Percentiles rank a stretch among this genome's conserved stretches.
phyloP scores from a whole-genome alignment of 2,797 vertebrate genomes.

The Pogoniulus pusillus region DNA sequence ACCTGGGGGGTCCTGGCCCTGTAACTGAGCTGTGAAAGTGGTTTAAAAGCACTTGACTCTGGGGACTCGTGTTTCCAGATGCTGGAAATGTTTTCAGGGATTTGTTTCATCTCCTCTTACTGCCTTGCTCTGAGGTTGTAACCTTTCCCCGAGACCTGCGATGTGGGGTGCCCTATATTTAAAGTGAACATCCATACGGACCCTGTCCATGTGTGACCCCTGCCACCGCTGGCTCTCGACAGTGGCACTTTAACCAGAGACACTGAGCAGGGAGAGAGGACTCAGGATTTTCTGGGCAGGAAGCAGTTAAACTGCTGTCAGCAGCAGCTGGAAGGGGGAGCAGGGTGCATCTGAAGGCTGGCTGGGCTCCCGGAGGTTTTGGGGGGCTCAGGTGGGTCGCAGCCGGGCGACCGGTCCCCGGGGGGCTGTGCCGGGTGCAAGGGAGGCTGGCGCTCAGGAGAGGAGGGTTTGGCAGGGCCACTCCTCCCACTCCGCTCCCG shows the following conservation, averaged over 20 bases:
- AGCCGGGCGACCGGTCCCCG: rapidly evolving
- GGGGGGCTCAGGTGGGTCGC: not conserved
- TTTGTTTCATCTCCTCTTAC: not conserved
- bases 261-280: not conserved
- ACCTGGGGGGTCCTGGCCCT: not conserved
- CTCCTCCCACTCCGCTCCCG: slow-evolving; percentile 55
- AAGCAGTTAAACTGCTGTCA: slow-evolving; percentile 40
- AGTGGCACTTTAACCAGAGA: not conserved
- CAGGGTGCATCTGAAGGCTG: not conserved
- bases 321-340: not conserved
- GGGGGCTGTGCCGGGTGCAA: not conserved
- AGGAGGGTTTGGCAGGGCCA: slow-evolving; percentile 57
- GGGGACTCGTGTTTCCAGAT: not conserved
- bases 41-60: not conserved
- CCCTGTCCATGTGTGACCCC: rapidly evolving
- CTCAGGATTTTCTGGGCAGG: not conserved
- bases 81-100: not conserved
- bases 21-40: rapidly evolving
- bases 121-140: not conserved
- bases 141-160: not conserved
- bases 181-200: not conserved
- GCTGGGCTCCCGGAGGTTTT: not conserved
- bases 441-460: slow-evolving; percentile 38
- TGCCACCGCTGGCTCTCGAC: rapidly evolving
- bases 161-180: too few relatives aligned